Percentiles rank a stretch among this genome's conserved stretches.
Evolutionary conservation across 2,797 vertebrate species (phyloP).

Genomic region (Gymnodraco acuticeps): DNA sequence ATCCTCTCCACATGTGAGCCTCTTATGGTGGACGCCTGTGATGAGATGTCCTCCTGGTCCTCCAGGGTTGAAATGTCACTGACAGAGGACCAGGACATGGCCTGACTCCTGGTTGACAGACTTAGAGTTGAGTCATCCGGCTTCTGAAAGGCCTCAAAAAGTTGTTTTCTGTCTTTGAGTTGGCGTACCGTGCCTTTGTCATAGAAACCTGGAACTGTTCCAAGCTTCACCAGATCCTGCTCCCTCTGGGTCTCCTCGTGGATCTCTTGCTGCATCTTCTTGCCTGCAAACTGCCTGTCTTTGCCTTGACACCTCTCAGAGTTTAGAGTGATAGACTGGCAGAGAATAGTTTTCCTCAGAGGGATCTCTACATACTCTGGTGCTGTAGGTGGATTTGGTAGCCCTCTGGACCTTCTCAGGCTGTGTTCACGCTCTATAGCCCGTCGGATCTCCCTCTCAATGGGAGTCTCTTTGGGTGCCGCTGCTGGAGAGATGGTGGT

Average conservation of each 20-base stretch:
- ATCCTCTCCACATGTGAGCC: conserved; percentile 33
- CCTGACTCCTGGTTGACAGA: conserved; percentile 37
- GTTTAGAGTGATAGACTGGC: conserved; percentile 42
- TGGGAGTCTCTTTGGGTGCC: conserved; percentile 88
- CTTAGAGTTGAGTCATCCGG: conserved; percentile 44
- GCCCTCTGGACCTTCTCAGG: conserved; percentile 90
- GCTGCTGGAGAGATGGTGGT: conserved; percentile 20
- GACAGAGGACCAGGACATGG: conserved; percentile 47
- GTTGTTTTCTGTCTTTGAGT: conserved; percentile 85
- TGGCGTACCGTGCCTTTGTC: conserved; percentile 83
- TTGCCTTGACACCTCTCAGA: conserved; percentile 76
- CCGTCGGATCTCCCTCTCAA: conserved; percentile 93
- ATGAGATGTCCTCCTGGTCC: conserved; percentile 45
- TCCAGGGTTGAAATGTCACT: conserved; percentile 51
- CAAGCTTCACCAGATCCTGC: conserved; percentile 85
- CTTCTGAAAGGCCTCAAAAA: conserved; percentile 87
- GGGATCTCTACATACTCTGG: conserved; percentile 91
- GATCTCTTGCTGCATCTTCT: conserved; percentile 91
- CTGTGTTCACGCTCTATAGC: conserved; percentile 90
- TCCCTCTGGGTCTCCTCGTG: conserved; percentile 85
- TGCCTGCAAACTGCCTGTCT: conserved; percentile 88
- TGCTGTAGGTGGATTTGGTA: conserved; percentile 66
- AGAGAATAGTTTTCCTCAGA: conserved; percentile 78
- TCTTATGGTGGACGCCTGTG: conserved; percentile 34
- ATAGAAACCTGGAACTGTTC: conserved; percentile 83